Percentiles rank a stretch among this genome's conserved stretches.
Evolutionary conservation across 2,797 vertebrate species (phyloP).

Genomic region (Falco concolor): DNA sequence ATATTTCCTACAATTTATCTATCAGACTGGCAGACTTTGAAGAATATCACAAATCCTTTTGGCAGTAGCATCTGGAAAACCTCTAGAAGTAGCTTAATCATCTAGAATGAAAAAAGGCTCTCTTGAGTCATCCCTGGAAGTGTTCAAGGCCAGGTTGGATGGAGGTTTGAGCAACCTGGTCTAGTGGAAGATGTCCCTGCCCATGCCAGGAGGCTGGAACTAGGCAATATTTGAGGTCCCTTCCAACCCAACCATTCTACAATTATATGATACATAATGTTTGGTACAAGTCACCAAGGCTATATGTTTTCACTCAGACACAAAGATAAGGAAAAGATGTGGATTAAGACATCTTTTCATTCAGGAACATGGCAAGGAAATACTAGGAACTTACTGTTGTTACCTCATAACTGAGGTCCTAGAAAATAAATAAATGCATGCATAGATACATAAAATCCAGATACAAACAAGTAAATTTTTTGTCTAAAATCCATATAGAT

Average conservation of each 20-base stretch:
- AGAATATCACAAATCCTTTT: background rate
- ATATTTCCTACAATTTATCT: background rate
- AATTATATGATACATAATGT: background rate
- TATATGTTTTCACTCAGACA: background rate
- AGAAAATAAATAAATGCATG: background rate
- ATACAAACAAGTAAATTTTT: background rate
- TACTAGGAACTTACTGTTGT: background rate
- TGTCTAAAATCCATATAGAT: background rate
- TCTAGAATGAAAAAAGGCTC: background rate
- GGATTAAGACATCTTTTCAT: background rate
- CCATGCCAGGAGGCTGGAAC: too few relatives aligned
- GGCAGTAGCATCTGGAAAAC: background rate
- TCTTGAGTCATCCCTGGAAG: background rate
- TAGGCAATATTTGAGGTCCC: too few relatives aligned
- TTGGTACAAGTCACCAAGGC: background rate
- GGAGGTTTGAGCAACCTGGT: too few relatives aligned
- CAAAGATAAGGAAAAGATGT: background rate
- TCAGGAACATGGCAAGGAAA: background rate
- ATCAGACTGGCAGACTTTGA: background rate
- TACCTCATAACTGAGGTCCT: background rate
- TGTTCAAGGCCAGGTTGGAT: too few relatives aligned
- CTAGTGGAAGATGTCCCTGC: too few relatives aligned
- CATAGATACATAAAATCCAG: background rate
- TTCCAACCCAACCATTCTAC: too few relatives aligned
- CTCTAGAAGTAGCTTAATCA: background rate